Percentiles rank a stretch among this genome's conserved stretches.
These are phyloP conservation scores for Chaetorhynchus papuensis DNA, from an alignment of 2,113 vertebrate species.

Conservation along the genomic window DNA sequence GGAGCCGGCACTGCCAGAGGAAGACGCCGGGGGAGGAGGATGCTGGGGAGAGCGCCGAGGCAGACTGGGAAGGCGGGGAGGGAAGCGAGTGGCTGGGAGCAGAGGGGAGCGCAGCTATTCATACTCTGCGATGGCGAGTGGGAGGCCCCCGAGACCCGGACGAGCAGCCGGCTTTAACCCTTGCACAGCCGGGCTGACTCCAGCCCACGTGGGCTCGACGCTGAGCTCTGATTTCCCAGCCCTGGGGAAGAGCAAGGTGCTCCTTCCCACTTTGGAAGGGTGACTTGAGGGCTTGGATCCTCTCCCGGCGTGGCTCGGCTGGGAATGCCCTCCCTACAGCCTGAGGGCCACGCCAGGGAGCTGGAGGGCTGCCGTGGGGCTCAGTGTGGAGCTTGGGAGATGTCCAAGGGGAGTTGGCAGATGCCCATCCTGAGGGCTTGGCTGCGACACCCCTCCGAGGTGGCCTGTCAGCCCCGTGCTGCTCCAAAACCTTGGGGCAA, in stretches of 20 bases:
- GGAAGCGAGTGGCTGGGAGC: constrained; percentile 22
- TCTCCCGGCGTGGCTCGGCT: background rate
- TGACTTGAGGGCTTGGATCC: background rate
- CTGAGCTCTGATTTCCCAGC: background rate
- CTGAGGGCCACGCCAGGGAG: background rate
- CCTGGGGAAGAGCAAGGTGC: background rate
- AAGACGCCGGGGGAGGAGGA: background rate
- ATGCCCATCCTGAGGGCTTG: background rate
- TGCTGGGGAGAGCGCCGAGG: background rate
- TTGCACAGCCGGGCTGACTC: background rate
- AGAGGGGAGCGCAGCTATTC: constrained; percentile 54
- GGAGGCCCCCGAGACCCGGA: constrained; percentile 50
- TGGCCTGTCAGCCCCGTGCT: accelerated
- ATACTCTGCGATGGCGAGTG: constrained; percentile 42
- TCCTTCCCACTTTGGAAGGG: background rate
- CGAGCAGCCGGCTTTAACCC: constrained; percentile 28
- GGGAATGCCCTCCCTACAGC: background rate
- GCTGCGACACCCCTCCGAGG: background rate
- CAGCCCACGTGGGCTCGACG: background rate
- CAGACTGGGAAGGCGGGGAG: background rate
- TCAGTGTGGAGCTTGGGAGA: accelerated
- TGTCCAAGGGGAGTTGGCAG: background rate
- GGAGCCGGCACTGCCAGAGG: background rate
- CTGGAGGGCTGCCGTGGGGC: background rate
- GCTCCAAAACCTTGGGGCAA: accelerated